Evolutionary conservation across 2,888 invertebrate genomes (phyloP).

Genomic region (Drosophila kanekoi): DNA sequence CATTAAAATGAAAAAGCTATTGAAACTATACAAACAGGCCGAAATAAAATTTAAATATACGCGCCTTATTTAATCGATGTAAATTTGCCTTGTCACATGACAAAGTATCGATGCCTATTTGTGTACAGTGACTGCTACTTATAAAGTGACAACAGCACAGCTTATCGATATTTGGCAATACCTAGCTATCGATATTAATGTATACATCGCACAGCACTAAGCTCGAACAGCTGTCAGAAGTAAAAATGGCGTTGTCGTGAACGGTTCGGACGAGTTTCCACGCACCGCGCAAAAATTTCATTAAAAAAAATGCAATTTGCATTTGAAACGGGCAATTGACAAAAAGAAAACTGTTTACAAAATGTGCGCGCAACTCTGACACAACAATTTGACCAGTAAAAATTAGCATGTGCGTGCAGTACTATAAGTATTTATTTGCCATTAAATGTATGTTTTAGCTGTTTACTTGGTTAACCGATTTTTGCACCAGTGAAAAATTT

Average conservation of each 20-base stretch:
- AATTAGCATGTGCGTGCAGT: slow-evolving; percentile 26
- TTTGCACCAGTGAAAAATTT: slow-evolving; percentile 58
- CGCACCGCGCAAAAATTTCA: slow-evolving; percentile 36
- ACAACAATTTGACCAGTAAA: slow-evolving; percentile 32
- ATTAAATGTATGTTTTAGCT: slow-evolving; percentile 42
- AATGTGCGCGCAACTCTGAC: slow-evolving; percentile 41
- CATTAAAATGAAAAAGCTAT: slow-evolving; percentile 4
- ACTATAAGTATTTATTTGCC: slow-evolving; percentile 33
- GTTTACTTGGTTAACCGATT: slow-evolving; percentile 28
- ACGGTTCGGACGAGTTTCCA: slow-evolving; percentile 40
- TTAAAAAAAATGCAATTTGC: slow-evolving; percentile 56
- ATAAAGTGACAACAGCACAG: neutral
- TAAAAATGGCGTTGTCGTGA: slow-evolving; percentile 77
- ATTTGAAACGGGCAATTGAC: slow-evolving; percentile 32
- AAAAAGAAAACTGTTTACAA: slow-evolving; percentile 37
- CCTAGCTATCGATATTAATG: neutral
- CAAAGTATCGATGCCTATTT: no score
- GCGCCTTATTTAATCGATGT: no score
- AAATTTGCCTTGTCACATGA: no score
- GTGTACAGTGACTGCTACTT: neutral
- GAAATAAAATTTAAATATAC: no score
- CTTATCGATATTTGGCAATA: slow-evolving; percentile 8
- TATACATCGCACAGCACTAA: slow-evolving; percentile 32
- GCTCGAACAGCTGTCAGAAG: slow-evolving; percentile 61
- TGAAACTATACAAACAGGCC: no score